These are phyloP conservation scores for Drosophila nikananu DNA, from an alignment of 1,140 invertebrate genomes.

Conservation along the genomic window DNA sequence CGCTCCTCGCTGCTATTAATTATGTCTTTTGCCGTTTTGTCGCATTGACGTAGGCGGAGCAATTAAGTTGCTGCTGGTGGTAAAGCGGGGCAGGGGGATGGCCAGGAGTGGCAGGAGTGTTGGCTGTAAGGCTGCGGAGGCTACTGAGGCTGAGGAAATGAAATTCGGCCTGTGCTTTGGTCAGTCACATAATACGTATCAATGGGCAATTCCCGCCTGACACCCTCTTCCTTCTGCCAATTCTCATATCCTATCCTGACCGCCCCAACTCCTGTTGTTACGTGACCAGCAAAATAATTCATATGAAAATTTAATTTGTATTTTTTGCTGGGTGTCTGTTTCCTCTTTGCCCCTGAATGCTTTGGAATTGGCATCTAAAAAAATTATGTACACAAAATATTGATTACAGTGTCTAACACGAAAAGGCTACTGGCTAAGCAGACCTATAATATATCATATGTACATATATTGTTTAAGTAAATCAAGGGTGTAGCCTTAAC, in stretches of 20 bases:
- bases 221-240: background rate
- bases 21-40: conserved; percentile 83
- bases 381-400: conserved; percentile 22
- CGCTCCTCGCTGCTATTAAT: conserved; percentile 64
- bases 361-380: conserved; percentile 24
- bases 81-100: background rate
- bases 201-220: conserved; percentile 64
- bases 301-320: conserved; percentile 83
- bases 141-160: conserved; percentile 24
- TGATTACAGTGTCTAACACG: conserved; percentile 7
- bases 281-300: conserved; percentile 81
- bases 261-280: conserved; percentile 26
- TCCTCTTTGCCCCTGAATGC: conserved; percentile 5
- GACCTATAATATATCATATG: too few species aligned
- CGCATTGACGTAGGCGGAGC: conserved; percentile 76
- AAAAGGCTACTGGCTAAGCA: background rate
- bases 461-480: background rate
- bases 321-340: conserved; percentile 28
- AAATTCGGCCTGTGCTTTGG: conserved; percentile 35
- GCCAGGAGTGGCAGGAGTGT: conserved; percentile 6
- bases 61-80: conserved; percentile 63
- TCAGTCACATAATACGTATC: conserved; percentile 81
- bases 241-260: conserved; percentile 7
- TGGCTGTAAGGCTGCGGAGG: background rate
- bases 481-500: background rate